Conservation (phyloP, 2,113 vertebrate species). For the Lasiurus borealis region DNA sequence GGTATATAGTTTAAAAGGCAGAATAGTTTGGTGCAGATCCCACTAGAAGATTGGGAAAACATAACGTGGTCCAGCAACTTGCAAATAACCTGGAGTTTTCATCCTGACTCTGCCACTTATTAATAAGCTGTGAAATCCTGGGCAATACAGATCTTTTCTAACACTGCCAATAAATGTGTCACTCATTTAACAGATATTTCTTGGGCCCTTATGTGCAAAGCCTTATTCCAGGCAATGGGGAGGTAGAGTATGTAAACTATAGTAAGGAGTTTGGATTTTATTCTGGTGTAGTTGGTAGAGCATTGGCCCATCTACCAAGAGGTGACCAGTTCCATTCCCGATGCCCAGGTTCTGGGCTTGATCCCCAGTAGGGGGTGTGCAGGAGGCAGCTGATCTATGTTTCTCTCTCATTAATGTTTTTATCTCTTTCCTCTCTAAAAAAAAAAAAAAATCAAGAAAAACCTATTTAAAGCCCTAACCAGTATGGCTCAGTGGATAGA, state of each 20-base stretch:
- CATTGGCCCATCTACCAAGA: too few species aligned
- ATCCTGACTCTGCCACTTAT: slow-evolving; percentile 12
- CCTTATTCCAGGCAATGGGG: not conserved
- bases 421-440: too few species aligned
- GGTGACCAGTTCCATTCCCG: too few species aligned
- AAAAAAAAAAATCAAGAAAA: too few species aligned
- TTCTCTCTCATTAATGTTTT: too few species aligned
- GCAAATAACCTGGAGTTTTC: slow-evolving; percentile 11
- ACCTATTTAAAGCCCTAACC: too few species aligned
- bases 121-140: not conserved
- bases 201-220: not conserved
- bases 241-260: not conserved
- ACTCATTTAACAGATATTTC: not conserved
- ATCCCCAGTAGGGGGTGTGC: too few species aligned
- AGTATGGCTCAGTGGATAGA: too few species aligned
- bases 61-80: not conserved
- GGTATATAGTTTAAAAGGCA: not conserved
- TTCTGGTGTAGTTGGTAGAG: not conserved
- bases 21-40: not conserved
- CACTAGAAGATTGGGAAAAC: not conserved
- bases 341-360: too few species aligned
- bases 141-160: slow-evolving; percentile 7
- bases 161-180: not conserved
- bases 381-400: too few species aligned
- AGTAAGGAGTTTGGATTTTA: not conserved